Evolutionary conservation across 2,888 invertebrate species (phyloP).

Genomic region (Hymenopus coronatus): DNA sequence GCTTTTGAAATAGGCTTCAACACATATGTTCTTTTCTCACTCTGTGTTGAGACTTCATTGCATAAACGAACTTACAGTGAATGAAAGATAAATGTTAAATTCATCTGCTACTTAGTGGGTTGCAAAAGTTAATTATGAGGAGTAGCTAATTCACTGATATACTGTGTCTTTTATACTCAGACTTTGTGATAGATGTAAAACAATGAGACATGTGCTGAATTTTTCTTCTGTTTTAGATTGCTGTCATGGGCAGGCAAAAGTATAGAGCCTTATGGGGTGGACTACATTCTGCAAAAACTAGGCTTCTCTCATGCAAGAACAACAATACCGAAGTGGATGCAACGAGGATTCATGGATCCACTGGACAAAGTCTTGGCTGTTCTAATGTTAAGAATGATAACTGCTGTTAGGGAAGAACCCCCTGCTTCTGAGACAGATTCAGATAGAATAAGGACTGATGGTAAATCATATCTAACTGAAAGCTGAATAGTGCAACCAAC

Average conservation of each 20-base stretch:
- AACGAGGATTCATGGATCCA: slow-evolving; percentile 97
- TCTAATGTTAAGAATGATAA: slow-evolving; percentile 69
- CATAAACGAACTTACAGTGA: too few species aligned
- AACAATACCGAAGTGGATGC: slow-evolving; percentile 99
- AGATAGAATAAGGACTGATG: not conserved
- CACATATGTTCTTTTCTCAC: too few species aligned
- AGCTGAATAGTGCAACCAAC: not conserved
- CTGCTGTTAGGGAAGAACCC: slow-evolving; percentile 47
- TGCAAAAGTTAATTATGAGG: too few species aligned
- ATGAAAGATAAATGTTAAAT: too few species aligned
- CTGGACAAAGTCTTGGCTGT: slow-evolving; percentile 87
- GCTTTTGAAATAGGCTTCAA: too few species aligned
- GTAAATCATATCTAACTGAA: not conserved
- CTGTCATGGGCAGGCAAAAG: slow-evolving; percentile 92
- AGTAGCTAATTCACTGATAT: too few species aligned
- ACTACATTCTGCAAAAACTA: slow-evolving; percentile 95
- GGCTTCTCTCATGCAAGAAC: slow-evolving; percentile 96
- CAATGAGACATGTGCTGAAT: not conserved
- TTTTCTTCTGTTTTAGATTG: slow-evolving; percentile 48
- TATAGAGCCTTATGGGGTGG: slow-evolving; percentile 97
- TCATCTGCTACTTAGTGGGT: too few species aligned
- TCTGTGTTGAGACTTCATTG: too few species aligned
- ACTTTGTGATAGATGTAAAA: not conserved
- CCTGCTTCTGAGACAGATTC: not conserved
- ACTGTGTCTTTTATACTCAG: too few species aligned